phyloP scores from a whole-genome alignment of 2,797 vertebrate species.

The Cossypha caffra region DNA sequence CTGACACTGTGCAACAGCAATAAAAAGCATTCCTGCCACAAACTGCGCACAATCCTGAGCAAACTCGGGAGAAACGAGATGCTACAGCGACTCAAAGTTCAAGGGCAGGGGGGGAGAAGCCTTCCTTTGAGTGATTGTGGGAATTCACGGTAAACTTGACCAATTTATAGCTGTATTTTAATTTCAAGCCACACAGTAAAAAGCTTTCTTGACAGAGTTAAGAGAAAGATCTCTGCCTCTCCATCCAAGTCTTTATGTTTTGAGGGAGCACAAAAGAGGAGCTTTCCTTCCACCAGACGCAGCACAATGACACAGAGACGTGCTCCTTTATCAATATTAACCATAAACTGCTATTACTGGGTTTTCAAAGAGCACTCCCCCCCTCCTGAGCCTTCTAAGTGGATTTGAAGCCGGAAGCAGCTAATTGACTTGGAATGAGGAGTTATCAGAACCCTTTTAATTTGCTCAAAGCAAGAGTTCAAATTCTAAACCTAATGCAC shows the following conservation, averaged over 20 bases:
- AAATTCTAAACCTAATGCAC: background rate
- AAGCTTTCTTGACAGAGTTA: background rate
- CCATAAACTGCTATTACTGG: background rate
- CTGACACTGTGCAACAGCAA: background rate
- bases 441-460: slow-evolving; percentile 10
- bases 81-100: background rate
- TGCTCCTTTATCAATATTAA: background rate
- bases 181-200: background rate
- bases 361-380: background rate
- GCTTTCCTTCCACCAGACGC: background rate
- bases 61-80: background rate
- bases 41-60: background rate
- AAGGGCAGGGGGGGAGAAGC: background rate
- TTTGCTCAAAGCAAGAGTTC: slow-evolving; percentile 17
- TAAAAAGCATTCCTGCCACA: background rate
- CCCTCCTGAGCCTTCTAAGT: background rate
- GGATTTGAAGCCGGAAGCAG: slow-evolving; percentile 6
- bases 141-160: background rate
- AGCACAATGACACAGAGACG: background rate
- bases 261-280: background rate
- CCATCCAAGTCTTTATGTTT: background rate
- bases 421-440: slow-evolving; percentile 1
- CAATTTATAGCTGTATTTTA: background rate
- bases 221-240: background rate
- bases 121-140: background rate